Evolutionary conservation across 2,113 vertebrate genomes (phyloP).

Genomic region (Rhinogobius similis): DNA sequence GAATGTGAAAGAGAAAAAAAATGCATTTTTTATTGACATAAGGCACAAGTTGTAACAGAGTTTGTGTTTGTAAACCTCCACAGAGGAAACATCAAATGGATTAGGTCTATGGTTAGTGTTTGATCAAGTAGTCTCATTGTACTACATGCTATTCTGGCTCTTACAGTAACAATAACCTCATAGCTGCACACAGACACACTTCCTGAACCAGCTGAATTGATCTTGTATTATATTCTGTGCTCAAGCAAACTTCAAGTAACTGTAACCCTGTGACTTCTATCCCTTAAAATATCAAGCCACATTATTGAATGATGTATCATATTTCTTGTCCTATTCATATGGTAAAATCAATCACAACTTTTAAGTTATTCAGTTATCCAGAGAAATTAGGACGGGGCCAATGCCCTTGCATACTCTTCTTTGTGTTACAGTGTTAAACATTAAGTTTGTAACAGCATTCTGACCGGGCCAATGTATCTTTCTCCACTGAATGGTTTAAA

Average conservation of each 20-base stretch:
- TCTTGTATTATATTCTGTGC: conserved; percentile 40
- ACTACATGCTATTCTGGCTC: conserved; percentile 16
- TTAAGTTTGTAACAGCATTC: conserved; percentile 42
- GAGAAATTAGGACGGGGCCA: conserved; percentile 31
- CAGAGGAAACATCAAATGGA: conserved; percentile 25
- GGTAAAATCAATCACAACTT: conserved; percentile 25
- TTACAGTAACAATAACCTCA: conserved; percentile 36
- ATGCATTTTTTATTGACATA: conserved; percentile 37
- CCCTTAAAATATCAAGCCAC: conserved; percentile 23
- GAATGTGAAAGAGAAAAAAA: conserved; percentile 18
- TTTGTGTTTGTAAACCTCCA: conserved; percentile 32
- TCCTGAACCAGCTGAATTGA: conserved; percentile 37
- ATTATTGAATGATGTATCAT: conserved; percentile 43
- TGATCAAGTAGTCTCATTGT: conserved; percentile 26
- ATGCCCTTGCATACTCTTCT: conserved; percentile 35
- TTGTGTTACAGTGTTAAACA: conserved; percentile 63
- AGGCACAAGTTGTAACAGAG: conserved; percentile 60
- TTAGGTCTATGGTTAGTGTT: conserved; percentile 48
- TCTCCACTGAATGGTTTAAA: conserved; percentile 40
- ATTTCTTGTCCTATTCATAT: conserved; percentile 6
- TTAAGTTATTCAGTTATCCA: conserved; percentile 46
- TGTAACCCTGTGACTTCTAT: conserved; percentile 25
- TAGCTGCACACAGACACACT: conserved; percentile 37
- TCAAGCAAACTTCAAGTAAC: conserved; percentile 15
- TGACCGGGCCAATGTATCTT: conserved; percentile 28